phyloP scores from a whole-genome alignment of 2,113 vertebrate species.

The Heptranchias perlo region DNA sequence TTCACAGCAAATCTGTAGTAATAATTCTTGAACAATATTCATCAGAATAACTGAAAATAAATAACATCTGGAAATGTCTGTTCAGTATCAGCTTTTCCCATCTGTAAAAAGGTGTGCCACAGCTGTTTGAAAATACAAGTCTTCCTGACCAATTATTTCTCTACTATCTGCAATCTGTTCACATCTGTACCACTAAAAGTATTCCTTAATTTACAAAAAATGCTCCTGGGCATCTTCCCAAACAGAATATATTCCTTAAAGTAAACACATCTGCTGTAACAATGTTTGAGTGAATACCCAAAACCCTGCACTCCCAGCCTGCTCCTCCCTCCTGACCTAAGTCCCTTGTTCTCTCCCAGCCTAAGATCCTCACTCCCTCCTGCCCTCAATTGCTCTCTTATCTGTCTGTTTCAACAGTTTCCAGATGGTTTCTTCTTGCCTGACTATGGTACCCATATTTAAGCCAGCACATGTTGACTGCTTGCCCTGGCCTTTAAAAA shows the following conservation, averaged over 20 bases:
- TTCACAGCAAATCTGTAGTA: not conserved
- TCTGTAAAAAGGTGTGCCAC: not conserved
- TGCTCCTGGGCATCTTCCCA: not conserved
- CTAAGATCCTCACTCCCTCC: not conserved
- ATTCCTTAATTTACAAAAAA: not conserved
- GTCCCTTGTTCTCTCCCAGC: not conserved
- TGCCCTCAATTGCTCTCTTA: not conserved
- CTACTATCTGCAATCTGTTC: not conserved
- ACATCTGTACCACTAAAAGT: not conserved
- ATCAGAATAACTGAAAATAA: constrained; percentile 1
- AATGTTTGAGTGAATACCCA: not conserved
- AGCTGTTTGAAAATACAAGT: not conserved
- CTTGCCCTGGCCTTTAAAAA: not conserved
- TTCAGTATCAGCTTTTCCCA: not conserved
- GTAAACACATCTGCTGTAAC: not conserved
- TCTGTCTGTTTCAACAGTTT: not conserved
- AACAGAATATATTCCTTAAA: not conserved
- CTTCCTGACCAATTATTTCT: not conserved
- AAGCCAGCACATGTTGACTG: not conserved
- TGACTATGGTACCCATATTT: not conserved
- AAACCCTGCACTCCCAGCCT: not conserved
- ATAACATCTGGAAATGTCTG: not conserved
- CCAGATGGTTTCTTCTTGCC: not conserved
- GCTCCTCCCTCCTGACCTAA: not conserved
- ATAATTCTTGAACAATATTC: not conserved